Evolutionary conservation across 1,140 invertebrate genomes (phyloP).

Genomic region (Brachionus asplanchnoidis): DNA sequence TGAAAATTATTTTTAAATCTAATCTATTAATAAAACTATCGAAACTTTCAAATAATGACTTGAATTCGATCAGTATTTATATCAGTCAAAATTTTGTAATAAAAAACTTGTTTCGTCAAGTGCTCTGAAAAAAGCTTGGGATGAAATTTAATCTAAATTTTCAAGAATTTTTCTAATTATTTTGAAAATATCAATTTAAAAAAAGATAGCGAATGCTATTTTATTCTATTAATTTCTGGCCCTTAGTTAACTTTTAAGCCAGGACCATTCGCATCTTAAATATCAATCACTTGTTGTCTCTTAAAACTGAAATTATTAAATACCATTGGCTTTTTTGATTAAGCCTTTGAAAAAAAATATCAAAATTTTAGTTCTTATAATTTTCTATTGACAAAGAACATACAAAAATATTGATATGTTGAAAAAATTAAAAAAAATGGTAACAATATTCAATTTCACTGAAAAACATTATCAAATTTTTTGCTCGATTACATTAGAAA

Average conservation of each 20-base stretch:
- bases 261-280: not conserved
- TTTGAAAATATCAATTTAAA: constrained; percentile 16
- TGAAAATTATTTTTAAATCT: not conserved
- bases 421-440: not conserved
- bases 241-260: not conserved
- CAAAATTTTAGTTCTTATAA: not conserved
- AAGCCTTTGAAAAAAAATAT: not conserved
- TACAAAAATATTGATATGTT: not conserved
- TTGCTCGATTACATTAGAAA: not conserved
- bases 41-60: not conserved
- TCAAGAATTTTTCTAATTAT: constrained; percentile 18
- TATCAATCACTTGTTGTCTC: not conserved
- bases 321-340: too few species aligned
- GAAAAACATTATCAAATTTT: not conserved
- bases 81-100: not conserved
- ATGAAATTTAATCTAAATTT: constrained; percentile 18
- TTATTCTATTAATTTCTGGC: not conserved
- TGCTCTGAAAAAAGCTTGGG: not conserved
- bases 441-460: not conserved
- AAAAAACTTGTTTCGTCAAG: not conserved
- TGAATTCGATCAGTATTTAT: not conserved
- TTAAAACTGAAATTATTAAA: not conserved
- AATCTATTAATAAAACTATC: not conserved
- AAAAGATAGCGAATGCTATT: not conserved
- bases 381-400: not conserved